Base-by-base conservation (phyloP, 2,113 vertebrate species). In the Pagrus major region DNA sequence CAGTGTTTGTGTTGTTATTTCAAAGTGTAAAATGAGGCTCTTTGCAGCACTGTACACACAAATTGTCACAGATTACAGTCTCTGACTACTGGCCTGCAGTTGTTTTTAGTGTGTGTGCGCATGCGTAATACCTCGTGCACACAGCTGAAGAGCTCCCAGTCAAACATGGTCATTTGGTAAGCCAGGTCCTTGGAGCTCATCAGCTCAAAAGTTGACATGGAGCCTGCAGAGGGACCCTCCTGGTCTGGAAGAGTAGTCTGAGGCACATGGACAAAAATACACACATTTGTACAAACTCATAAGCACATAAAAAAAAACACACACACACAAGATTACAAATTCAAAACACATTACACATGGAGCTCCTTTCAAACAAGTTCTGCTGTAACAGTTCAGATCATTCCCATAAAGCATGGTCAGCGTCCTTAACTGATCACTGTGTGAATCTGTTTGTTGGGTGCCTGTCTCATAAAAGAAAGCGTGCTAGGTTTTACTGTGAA, bases 181-280 rank as follows among this genome's bases (percentile, higher is more conserved):
- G 98, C 98, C 88, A 99, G 89, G 80, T 99, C 98, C 89, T 99
- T 99, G 33, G 98, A 99, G 90, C 98, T 99, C 98, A 99, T 99
- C 87, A 99, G 91, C 93, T 99, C 98, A 73, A 99, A 99, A 0
- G 96, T 98, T 87, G 96, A 96, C 90, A 99, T 94, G 44, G 98
- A 98, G 68, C 98, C 97, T 55, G 95, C 46, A 18, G 98, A 95
- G 6, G 98, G 98, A 58, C 98, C 98, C 85, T 99, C 98, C 88
- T 99, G 98, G 89, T 99, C 98, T 84, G 97, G 95, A 71, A 99
- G 93, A 33, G 97, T 96, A 79, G 93, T 94, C 98, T 99, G 78
- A 78, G 2, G 25, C 49, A 51, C 42, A 66, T 18, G 42, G 20
- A 46, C 49, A 65, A 31, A 84, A 44, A 85, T 11, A 67, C 60